phyloP scores from a whole-genome alignment of 2,113 vertebrate genomes.

The Regulus satrapa region DNA sequence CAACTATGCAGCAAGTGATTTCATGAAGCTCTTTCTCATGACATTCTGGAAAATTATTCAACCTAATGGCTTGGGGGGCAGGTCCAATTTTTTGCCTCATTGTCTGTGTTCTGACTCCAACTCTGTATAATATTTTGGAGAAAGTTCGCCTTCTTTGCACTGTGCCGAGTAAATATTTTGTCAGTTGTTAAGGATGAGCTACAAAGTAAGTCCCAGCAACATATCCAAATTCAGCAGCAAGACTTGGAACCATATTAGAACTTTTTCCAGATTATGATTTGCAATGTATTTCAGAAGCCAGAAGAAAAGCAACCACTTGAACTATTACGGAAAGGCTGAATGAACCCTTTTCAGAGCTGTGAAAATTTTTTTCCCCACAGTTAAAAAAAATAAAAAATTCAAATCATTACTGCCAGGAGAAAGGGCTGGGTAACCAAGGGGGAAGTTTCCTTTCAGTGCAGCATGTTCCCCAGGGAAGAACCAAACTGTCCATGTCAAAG shows the following conservation, averaged over 20 bases:
- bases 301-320: constrained; percentile 74
- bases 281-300: constrained; percentile 76
- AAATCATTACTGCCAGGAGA: constrained; percentile 37
- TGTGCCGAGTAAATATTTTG: constrained; percentile 87
- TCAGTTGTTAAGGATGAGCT: constrained; percentile 89
- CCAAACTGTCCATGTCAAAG: background rate
- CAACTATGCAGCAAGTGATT: background rate
- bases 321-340: constrained; percentile 71
- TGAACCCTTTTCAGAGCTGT: constrained; percentile 70
- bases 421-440: background rate
- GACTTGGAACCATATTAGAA: constrained; percentile 71
- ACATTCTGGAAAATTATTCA: constrained; percentile 78
- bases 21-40: constrained; percentile 61
- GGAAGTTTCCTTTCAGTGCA: background rate
- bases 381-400: background rate
- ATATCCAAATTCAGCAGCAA: constrained; percentile 79
- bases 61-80: constrained; percentile 52
- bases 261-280: constrained; percentile 78
- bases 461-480: background rate
- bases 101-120: constrained; percentile 81
- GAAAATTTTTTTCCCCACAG: constrained; percentile 43
- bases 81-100: constrained; percentile 77
- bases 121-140: constrained; percentile 81
- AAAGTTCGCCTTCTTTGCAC: constrained; percentile 75
- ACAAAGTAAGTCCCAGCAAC: constrained; percentile 70